Conservation (phyloP, 1,140 invertebrate genomes). For the Myzus persicae region DNA sequence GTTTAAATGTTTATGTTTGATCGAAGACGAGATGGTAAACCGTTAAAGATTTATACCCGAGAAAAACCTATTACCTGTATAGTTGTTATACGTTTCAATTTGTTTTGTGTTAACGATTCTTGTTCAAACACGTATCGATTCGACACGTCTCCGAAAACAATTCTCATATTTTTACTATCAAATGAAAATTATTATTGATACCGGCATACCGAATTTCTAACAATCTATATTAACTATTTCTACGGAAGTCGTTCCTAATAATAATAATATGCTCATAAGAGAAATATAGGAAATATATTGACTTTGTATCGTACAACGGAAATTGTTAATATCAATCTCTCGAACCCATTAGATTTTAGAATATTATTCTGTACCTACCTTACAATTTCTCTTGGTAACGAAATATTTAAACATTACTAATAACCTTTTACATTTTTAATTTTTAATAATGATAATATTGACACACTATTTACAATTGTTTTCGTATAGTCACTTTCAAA, state of each 20-base stretch:
- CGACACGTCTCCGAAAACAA: background rate
- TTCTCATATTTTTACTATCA: background rate
- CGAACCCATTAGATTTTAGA: background rate
- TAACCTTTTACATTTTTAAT: background rate
- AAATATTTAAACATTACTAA: background rate
- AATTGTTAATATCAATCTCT: too few species aligned
- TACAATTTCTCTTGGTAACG: background rate
- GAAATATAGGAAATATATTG: background rate
- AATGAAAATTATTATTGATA: too few species aligned
- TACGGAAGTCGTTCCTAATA: background rate
- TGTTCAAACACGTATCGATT: background rate
- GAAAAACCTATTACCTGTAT: background rate
- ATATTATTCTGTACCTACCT: background rate
- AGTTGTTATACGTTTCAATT: background rate
- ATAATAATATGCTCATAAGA: background rate
- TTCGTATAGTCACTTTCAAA: too few species aligned
- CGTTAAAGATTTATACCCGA: background rate
- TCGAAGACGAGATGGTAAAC: background rate
- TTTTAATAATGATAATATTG: background rate
- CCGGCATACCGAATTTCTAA: too few species aligned
- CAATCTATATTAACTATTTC: background rate
- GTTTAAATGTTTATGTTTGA: background rate
- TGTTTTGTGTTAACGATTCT: background rate
- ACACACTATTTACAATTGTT: too few species aligned
- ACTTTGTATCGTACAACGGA: background rate